phyloP scores from a whole-genome alignment of 2,888 invertebrate species.

The Eutolmus rufibarbis region DNA sequence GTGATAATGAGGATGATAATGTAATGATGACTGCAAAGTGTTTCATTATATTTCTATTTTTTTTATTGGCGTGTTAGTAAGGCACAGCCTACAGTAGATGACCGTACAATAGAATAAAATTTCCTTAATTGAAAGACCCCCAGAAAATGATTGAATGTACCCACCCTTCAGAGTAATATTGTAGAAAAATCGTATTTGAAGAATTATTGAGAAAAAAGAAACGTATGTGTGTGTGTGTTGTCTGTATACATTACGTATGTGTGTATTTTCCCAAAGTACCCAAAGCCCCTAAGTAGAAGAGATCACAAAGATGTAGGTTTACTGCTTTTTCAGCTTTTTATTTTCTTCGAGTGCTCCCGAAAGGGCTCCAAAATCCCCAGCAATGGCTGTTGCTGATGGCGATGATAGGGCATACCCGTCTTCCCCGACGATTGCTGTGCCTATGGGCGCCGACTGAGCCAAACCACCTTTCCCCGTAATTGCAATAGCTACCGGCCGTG shows the following conservation, averaged over 20 bases:
- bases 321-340: not conserved
- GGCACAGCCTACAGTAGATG: not conserved
- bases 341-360: not conserved
- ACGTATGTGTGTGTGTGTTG: not conserved
- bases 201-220: not conserved
- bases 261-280: not conserved
- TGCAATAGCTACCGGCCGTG: conserved; percentile 64
- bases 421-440: conserved; percentile 64
- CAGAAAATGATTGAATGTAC: not conserved
- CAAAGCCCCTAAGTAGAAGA: not conserved
- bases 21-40: not conserved
- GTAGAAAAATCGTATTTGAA: not conserved
- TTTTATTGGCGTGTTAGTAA: conserved; percentile 19
- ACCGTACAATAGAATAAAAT: not conserved
- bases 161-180: not conserved
- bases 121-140: not conserved
- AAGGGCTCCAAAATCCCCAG: conserved; percentile 52
- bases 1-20: conserved; percentile 35
- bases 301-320: not conserved
- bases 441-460: conserved; percentile 64
- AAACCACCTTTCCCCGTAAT: conserved; percentile 65
- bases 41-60: conserved; percentile 10
- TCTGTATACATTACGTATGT: not conserved
- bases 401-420: conserved; percentile 64
- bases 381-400: conserved; percentile 65